Percentiles rank a stretch among this genome's conserved stretches.
Evolutionary conservation across 2,888 invertebrate species (phyloP).

Genomic region (Metellina segmentata): DNA sequence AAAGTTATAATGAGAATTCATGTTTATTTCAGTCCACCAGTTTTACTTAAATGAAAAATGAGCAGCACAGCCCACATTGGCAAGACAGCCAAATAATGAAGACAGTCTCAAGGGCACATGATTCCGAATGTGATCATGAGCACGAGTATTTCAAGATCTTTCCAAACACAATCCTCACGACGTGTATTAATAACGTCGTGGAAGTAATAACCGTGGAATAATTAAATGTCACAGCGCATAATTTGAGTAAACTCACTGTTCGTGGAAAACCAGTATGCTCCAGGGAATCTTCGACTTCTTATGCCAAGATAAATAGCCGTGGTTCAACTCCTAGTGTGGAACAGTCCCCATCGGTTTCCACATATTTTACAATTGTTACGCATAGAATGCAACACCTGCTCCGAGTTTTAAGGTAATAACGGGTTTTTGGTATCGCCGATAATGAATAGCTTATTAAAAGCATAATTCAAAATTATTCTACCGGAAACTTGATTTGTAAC

Average conservation of each 20-base stretch:
- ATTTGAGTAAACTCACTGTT: conserved; percentile 56
- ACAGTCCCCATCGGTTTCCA: conserved; percentile 1
- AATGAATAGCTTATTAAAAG: conserved; percentile 28
- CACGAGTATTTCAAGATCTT: conserved; percentile 32
- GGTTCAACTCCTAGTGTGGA: conserved; percentile 1
- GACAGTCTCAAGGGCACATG: too few relatives aligned
- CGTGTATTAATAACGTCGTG: conserved; percentile 2
- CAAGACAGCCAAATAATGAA: too few relatives aligned
- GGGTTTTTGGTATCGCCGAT: conserved; percentile 11
- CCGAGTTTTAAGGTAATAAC: conserved; percentile 47
- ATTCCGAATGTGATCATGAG: background rate
- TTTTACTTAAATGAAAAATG: too few relatives aligned
- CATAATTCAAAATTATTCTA: conserved; percentile 37
- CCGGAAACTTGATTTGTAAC: conserved; percentile 2
- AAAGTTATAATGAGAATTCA: too few relatives aligned
- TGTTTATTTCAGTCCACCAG: too few relatives aligned
- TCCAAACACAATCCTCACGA: background rate
- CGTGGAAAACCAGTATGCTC: conserved; percentile 43
- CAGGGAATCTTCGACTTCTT: conserved; percentile 16
- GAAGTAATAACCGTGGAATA: conserved; percentile 48
- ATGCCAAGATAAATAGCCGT: conserved; percentile 39
- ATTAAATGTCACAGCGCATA: conserved; percentile 59
- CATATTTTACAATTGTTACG: conserved; percentile 38
- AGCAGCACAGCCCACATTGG: too few relatives aligned
- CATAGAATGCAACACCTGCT: conserved; percentile 29